Percentiles rank a stretch among this genome's conserved stretches.
These are phyloP conservation scores for Thryonomys swinderianus DNA, from an alignment of 2,113 vertebrate species.

Conservation along the genomic window DNA sequence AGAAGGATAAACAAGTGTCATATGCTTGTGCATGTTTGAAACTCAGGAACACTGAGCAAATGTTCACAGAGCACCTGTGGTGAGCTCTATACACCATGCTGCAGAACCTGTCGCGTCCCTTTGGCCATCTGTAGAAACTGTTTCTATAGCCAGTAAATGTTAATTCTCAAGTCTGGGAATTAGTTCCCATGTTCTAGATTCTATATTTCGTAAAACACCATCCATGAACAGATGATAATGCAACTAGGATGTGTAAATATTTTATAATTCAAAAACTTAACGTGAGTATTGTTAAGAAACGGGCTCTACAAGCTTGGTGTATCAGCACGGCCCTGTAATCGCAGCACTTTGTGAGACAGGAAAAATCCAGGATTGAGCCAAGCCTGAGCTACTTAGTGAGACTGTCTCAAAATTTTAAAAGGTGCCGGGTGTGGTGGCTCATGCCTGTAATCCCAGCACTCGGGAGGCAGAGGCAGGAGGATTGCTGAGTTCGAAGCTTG, in stretches of 20 bases:
- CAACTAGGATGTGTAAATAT: background rate
- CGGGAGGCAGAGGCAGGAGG: too few relatives aligned
- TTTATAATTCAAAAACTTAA: background rate
- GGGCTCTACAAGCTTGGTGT: background rate
- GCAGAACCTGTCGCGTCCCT: background rate
- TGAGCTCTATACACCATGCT: background rate
- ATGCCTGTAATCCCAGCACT: too few relatives aligned
- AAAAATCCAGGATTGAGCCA: background rate
- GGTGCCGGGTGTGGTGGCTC: too few relatives aligned
- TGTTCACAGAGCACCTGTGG: background rate
- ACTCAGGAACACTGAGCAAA: background rate
- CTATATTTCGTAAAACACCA: background rate
- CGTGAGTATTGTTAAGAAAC: background rate
- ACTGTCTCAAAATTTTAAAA: background rate
- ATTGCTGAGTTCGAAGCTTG: too few relatives aligned
- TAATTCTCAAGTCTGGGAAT: background rate
- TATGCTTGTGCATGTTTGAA: background rate
- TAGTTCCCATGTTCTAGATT: background rate
- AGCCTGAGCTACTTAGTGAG: background rate
- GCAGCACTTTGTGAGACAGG: background rate
- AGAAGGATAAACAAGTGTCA: background rate
- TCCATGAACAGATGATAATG: background rate
- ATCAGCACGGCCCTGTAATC: background rate
- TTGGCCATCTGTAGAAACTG: background rate
- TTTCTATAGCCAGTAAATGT: background rate